A percentile compares a stretch with the other conserved stretches of the same genome.
These are phyloP conservation scores for Galbula dea DNA, from an alignment of 2,113 vertebrate genomes.

Conservation along the genomic window DNA sequence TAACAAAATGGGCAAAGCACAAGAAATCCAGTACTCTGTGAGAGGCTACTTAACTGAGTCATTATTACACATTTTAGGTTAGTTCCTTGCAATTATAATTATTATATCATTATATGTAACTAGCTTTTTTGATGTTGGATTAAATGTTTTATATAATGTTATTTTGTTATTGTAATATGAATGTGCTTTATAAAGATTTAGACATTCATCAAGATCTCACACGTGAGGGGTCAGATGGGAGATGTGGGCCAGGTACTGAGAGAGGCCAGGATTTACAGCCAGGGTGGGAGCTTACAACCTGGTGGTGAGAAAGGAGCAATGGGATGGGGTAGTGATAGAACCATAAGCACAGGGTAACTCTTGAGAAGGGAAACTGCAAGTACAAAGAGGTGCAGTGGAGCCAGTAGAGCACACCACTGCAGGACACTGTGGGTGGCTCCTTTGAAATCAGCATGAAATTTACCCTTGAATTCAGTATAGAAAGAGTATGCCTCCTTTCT, in stretches of 20 bases:
- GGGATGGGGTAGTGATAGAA: not conserved
- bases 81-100: not conserved
- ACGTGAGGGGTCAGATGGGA: fast-evolving
- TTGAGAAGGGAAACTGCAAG: not conserved
- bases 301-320: not conserved
- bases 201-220: not conserved
- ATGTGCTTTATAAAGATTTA: not conserved
- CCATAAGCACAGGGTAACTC: not conserved
- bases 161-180: not conserved
- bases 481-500: not conserved
- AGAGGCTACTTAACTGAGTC: not conserved
- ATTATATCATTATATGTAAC: not conserved
- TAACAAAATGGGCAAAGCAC: not conserved
- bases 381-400: not conserved
- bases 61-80: not conserved
- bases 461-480: not conserved
- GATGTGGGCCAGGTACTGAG: not conserved
- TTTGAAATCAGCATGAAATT: not conserved
- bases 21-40: not conserved
- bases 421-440: not conserved
- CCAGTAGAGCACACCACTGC: not conserved
- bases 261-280: not conserved
- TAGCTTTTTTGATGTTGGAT: not conserved
- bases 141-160: not conserved
- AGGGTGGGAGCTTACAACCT: not conserved